Evolutionary conservation across 2,888 invertebrate species (phyloP), one percentile per base, ranked within the genome.

Genomic region (Minunthozetes semirufus): DNA sequence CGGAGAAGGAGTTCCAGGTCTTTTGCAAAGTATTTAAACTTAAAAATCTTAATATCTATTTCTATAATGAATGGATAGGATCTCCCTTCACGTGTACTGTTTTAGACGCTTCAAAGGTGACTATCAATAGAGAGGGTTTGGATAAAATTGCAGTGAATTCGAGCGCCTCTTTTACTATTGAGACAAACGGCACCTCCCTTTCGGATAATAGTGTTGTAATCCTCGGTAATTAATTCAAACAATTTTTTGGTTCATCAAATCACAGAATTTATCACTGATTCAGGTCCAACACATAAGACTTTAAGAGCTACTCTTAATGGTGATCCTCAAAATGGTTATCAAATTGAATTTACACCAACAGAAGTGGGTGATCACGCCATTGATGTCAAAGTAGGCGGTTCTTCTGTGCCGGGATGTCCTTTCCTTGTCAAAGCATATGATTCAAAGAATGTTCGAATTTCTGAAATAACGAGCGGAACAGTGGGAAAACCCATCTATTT

Each of bases 381-480:
- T 68, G 94, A 94, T 85, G 90, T 90, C 76, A 77, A 77, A 22
- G 80, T 87, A 59, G 84, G 83, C 42, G 91, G 89, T 56, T 90
- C 91, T 0, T 92, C 92, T 80, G 91, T 97, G 0, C 93, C 92
- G 82, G 96, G 95, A 70, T 94, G 94, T 82, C 98, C 98, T 17
- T 97, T 97, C 83, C 85, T 94, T 38, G 90, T 95, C 74, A 96
- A 97, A 82, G 96, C 95, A 11, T 99, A 95, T 84, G 96, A 98
- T 81, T 93, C 96, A 0, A 89, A 90, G 78, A 89, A 93, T 82
- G 97, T 98, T n/a, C 90, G 90, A 77, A 93, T 99, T 13, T 92
- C 94, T 0, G 94, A 96, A 80, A 94, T 97, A 79, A 90, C 91
- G 8, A 94, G 94, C 0, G 82, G 81, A 56, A 88, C 91, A 48